Evolutionary conservation across 2,888 invertebrate species (phyloP), one percentile per base, ranked within the genome.

Genomic region (Coelinius sp.): DNA sequence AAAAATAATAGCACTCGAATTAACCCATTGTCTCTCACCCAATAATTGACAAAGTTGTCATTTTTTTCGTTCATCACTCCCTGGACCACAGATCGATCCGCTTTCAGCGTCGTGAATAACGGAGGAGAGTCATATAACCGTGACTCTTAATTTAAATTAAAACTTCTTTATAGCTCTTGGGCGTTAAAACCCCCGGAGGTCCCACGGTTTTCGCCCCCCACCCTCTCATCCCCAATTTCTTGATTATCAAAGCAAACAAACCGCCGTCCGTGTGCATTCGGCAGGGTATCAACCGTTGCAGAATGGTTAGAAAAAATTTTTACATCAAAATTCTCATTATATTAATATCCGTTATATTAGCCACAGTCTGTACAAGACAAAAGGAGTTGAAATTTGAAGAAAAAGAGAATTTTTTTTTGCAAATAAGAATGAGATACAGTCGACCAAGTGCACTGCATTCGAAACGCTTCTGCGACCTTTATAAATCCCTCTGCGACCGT

Each of bases 71-170:
- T 59, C 31, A 59, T 59, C 35, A 59, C 31, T 59, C 59, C n/a
- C 53, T 59, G 59, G 59, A 31, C 59, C 59, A 59, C 17, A n/a
- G 59, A 59, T 59, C 59, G 59, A 59, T 59, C 59, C 35, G 53
- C 59, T 31, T 31, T 31, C 10, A 52, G 20, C 63, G 59, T 74
- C 68, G 44, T 46, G 71, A 77, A 75, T 77, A 77, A 77, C 75
- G 75, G 76, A 73, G 65, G 14, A 62, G 46, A 64, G 20, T 72
- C 76, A 62, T 62, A 71, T 70, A 73, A 35, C 71, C 75, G 73
- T 75, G 75, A 75, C 73, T 69, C 63, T 71, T 75, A 71, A 74
- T 75, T 73, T 75, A 75, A 75, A 76, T 73, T 73, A 71, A 75
- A 75, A 62, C 72, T 68, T 70, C 74, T 53, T 72, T 73, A 35